These are phyloP conservation scores for Drosophila mojavensis DNA, from an alignment of 1,140 invertebrate genomes.

Conservation along the genomic window DNA sequence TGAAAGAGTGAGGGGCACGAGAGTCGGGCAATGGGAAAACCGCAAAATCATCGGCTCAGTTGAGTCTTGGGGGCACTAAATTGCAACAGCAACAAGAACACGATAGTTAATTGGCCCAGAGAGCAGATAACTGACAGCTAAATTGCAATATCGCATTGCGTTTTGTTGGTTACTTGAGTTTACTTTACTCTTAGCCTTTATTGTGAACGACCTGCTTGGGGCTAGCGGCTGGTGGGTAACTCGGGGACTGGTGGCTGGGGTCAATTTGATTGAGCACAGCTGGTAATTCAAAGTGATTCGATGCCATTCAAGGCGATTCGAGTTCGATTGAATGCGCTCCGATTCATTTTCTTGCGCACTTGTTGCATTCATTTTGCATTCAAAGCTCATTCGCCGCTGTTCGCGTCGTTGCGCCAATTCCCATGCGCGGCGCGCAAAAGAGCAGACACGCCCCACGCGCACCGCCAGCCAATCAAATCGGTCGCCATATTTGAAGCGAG, in stretches of 20 bases:
- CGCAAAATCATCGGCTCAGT: constrained; percentile 72
- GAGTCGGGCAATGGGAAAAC: constrained; percentile 52
- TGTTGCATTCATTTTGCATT: constrained; percentile 65
- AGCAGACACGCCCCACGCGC: constrained; percentile 38
- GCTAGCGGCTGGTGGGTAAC: constrained; percentile 6
- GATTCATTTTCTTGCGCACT: constrained; percentile 50
- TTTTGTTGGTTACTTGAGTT: constrained; percentile 62
- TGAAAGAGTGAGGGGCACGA: background rate
- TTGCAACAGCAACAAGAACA: constrained; percentile 70
- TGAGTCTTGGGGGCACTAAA: constrained; percentile 66
- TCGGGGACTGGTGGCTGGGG: constrained; percentile 15
- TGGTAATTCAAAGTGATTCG: constrained; percentile 60
- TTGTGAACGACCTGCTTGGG: constrained; percentile 30
- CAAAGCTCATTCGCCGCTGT: constrained; percentile 27
- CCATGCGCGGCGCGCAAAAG: constrained; percentile 22
- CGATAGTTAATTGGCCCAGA: constrained; percentile 74
- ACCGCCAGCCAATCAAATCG: constrained; percentile 53
- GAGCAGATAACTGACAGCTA: constrained; percentile 77
- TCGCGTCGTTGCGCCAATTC: constrained; percentile 11
- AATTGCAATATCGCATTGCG: constrained; percentile 80
- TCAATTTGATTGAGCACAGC: constrained; percentile 54
- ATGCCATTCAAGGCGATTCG: constrained; percentile 40
- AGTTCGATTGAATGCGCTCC: constrained; percentile 23
- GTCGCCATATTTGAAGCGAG: constrained; percentile 77
- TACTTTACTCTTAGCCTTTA: constrained; percentile 29